These are phyloP conservation scores for Napeogenes inachia DNA, from an alignment of 2,888 invertebrate species.

Conservation along the genomic window DNA sequence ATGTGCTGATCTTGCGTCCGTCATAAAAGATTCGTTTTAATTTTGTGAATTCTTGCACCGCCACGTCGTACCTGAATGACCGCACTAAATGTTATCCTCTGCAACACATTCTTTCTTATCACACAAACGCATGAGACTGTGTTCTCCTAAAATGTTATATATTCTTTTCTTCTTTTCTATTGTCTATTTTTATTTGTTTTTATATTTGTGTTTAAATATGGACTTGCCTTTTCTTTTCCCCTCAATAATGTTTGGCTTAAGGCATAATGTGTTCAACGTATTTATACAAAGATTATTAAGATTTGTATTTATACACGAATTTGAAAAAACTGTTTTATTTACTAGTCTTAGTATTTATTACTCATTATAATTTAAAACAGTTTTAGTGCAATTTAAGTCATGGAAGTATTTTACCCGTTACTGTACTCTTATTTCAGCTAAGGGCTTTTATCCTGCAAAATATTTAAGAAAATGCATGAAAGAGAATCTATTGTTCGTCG, in stretches of 20 bases:
- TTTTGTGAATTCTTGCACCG: constrained; percentile 54
- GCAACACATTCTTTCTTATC: constrained; percentile 55
- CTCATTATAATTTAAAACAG: background rate
- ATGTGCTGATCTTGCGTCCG: constrained; percentile 44
- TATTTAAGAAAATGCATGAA: constrained; percentile 7
- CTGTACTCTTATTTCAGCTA: background rate
- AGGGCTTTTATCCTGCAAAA: background rate
- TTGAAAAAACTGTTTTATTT: constrained; percentile 3
- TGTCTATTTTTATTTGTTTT: constrained; percentile 32
- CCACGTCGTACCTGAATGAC: constrained; percentile 53
- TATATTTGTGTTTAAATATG: constrained; percentile 18
- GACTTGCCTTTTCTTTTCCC: constrained; percentile 14
- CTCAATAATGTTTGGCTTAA: constrained; percentile 10
- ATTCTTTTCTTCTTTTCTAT: too few species aligned
- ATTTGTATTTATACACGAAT: background rate
- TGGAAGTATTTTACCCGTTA: background rate
- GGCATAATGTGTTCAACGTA: constrained; percentile 4
- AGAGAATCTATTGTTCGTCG: background rate
- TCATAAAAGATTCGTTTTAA: constrained; percentile 41
- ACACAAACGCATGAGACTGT: constrained; percentile 55
- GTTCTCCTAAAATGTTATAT: constrained; percentile 39
- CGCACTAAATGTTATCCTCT: constrained; percentile 69
- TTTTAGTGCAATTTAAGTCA: background rate
- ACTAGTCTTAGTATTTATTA: background rate
- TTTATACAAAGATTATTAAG: constrained; percentile 5